phyloP scores from a whole-genome alignment of 2,113 vertebrate genomes.

The Indicator maculatus region DNA sequence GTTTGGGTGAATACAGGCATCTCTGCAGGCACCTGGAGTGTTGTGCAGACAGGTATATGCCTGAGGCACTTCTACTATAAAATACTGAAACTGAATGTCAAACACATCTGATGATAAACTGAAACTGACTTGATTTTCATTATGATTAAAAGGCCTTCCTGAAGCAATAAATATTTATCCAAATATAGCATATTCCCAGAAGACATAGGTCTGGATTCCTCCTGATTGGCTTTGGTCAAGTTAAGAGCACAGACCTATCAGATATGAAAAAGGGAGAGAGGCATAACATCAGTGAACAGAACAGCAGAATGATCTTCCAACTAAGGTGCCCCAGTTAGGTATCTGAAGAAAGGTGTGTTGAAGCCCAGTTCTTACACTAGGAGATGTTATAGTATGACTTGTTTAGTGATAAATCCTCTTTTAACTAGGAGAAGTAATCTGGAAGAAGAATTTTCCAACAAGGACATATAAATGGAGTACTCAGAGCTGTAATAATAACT shows the following conservation, averaged over 20 bases:
- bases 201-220: neutral
- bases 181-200: neutral
- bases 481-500: slow-evolving; percentile 4
- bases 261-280: neutral
- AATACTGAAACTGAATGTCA: slow-evolving; percentile 7
- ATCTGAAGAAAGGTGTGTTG: neutral
- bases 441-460: neutral
- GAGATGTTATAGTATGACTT: neutral
- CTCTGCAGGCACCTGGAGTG: neutral
- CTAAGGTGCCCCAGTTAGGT: neutral
- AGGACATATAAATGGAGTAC: slow-evolving; percentile 18
- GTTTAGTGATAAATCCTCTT: neutral
- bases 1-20: neutral
- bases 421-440: neutral
- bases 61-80: neutral
- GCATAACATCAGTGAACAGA: neutral
- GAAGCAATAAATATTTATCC: slow-evolving; percentile 13
- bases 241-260: neutral
- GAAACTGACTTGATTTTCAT: slow-evolving; percentile 3
- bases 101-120: neutral
- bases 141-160: slow-evolving; percentile 12
- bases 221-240: neutral
- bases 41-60: neutral
- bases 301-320: neutral
- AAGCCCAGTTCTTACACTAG: neutral